A percentile compares a stretch with the other conserved stretches of the same genome.
These are phyloP conservation scores for Heliangelus exortis DNA, from an alignment of 2,797 vertebrate genomes.

Conservation along the genomic window DNA sequence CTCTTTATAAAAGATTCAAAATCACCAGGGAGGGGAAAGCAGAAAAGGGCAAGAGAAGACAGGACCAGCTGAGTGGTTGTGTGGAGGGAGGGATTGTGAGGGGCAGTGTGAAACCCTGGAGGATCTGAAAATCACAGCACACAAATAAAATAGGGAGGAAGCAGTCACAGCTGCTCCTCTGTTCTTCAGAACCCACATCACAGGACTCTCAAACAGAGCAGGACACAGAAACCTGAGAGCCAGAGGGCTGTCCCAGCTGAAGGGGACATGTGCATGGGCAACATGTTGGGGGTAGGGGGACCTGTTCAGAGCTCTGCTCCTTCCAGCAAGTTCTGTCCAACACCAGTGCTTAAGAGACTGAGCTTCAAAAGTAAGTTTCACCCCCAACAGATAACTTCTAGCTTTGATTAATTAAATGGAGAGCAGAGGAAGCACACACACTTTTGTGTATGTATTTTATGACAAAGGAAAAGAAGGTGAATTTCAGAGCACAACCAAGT, in stretches of 20 bases:
- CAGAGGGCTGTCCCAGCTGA: background rate
- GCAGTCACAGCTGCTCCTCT: background rate
- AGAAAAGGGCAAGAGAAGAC: background rate
- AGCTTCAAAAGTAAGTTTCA: background rate
- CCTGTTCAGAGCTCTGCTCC: background rate
- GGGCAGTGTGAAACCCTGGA: background rate
- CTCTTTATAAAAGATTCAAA: background rate
- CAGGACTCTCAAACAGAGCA: background rate
- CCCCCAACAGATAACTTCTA: background rate
- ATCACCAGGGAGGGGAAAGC: background rate
- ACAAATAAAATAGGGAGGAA: background rate
- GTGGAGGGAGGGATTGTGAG: background rate
- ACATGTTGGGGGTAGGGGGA: background rate
- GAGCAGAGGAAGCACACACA: fast-evolving
- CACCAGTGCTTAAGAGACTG: background rate
- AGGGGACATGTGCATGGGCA: fast-evolving
- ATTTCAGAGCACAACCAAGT: background rate
- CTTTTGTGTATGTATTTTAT: background rate
- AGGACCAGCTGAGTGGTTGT: fast-evolving
- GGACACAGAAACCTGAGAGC: background rate
- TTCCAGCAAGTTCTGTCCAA: background rate
- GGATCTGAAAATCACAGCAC: background rate
- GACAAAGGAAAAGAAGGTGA: background rate
- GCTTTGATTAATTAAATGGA: background rate
- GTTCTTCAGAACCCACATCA: background rate